A percentile compares a stretch with the other conserved stretches of the same genome.
These are phyloP conservation scores for Enteromius radiatus DNA, from an alignment of 2,797 vertebrate species.

Conservation along the genomic window DNA sequence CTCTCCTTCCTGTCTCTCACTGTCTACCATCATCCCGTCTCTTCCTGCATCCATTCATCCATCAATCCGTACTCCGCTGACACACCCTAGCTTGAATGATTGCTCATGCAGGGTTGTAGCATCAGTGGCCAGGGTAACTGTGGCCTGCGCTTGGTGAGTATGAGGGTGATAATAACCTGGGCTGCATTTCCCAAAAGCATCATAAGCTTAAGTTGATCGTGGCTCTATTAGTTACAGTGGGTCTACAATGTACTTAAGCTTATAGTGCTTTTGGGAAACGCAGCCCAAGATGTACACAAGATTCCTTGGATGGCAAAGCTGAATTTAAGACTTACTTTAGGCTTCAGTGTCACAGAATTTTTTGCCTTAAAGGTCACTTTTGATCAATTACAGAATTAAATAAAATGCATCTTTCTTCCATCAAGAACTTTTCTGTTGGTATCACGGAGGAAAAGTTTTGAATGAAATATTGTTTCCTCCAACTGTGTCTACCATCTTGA, in stretches of 20 bases:
- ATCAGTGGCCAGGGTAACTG: slow-evolving; percentile 40
- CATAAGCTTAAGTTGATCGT: too few species aligned
- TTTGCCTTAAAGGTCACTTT: too few species aligned
- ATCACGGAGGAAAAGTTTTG: background rate
- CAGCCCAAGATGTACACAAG: too few species aligned
- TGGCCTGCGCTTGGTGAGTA: slow-evolving; percentile 50
- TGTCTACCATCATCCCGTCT: slow-evolving; percentile 48
- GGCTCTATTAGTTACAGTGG: too few species aligned
- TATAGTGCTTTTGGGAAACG: too few species aligned
- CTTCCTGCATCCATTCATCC: slow-evolving; percentile 33
- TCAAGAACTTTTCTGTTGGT: background rate
- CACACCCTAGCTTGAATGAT: slow-evolving; percentile 43
- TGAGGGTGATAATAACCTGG: background rate
- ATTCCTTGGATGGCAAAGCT: too few species aligned
- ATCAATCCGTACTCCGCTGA: slow-evolving; percentile 53
- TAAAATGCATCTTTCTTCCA: too few species aligned
- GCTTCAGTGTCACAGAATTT: too few species aligned
- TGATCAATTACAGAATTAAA: too few species aligned
- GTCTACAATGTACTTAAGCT: too few species aligned
- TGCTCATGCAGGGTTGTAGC: slow-evolving; percentile 49
- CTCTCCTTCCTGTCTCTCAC: slow-evolving; percentile 53
- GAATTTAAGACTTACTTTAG: too few species aligned
- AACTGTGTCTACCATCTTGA: background rate
- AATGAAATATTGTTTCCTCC: background rate
- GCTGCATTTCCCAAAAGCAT: too few species aligned